Base-by-base conservation (phyloP, 2,888 invertebrate genomes). In the Emmelina monodactyla region DNA sequence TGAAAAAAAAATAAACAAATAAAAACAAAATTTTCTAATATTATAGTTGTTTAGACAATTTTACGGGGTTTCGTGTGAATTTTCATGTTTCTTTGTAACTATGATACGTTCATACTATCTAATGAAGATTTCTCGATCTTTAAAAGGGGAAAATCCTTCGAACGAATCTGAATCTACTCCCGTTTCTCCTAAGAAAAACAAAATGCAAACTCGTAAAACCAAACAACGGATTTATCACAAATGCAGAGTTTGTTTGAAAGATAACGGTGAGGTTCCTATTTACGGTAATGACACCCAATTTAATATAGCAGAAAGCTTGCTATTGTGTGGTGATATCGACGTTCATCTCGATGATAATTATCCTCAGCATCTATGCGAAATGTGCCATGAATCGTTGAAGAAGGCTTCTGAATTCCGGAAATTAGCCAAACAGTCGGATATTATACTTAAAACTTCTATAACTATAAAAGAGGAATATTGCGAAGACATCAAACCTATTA, bases 161-260 rank as follows among this genome's bases (percentile, higher is more conserved):
- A n/a, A n/a, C n/a, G n/a, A n/a, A n/a, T n/a, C n/a, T n/a, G n/a
- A n/a, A n/a, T n/a, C n/a, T n/a, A n/a, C n/a, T n/a, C n/a, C n/a
- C n/a, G n/a, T n/a, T n/a, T n/a, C n/a, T n/a, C n/a, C n/a, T n/a
- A n/a, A n/a, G n/a, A 19, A 19, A 19, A 19, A 19, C 5, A 19
- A 19, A 19, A 9, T 32, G 16, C 4, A 16, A 32, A 2, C 5
- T 4, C 14, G 30, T 7, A 16, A 29, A 32, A 22, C 16, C 13
- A 49, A 45, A 14, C 67, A 68, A 51, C 45, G 63, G 7, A 49
- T 68, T 4, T 62, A 53, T 36, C 9, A 9, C 9, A 25, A 25
- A 25, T 25, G 25, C n/a, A 25, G 25, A 25, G 25, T 25, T 3
- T 25, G 25, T 10, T 10, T 25, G 11, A 4, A 25, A 25, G 25